phyloP scores from a whole-genome alignment of 2,113 vertebrate genomes.

The Rhabdornis inornatus region DNA sequence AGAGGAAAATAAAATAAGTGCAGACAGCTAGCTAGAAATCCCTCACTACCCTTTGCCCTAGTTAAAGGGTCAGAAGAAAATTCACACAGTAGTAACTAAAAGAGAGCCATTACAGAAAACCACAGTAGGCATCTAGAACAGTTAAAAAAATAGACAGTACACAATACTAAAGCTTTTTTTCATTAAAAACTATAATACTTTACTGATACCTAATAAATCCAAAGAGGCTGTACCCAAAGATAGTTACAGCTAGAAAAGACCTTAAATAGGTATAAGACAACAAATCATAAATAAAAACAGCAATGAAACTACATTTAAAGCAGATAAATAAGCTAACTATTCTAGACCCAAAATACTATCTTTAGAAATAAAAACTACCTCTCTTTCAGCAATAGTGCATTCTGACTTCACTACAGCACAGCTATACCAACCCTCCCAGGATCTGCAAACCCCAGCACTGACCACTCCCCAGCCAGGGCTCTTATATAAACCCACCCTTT shows the following conservation, averaged over 20 bases:
- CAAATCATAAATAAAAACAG: accelerated
- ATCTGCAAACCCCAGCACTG: not conserved
- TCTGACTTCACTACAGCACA: accelerated
- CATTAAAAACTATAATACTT: not conserved
- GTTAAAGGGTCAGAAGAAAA: not conserved
- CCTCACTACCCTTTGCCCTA: not conserved
- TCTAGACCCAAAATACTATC: accelerated
- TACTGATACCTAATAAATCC: not conserved
- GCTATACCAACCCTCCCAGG: accelerated
- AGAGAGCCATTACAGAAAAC: not conserved
- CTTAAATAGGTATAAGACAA: accelerated
- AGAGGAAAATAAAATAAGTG: not conserved
- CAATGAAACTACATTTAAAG: accelerated
- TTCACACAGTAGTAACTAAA: not conserved
- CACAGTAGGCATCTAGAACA: accelerated
- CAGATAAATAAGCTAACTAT: accelerated
- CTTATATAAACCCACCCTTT: not conserved
- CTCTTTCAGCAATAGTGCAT: accelerated
- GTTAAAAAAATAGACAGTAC: accelerated
- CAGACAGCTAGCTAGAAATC: not conserved
- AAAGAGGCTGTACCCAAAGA: accelerated
- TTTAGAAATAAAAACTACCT: accelerated
- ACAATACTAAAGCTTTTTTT: accelerated
- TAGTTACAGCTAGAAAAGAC: accelerated
- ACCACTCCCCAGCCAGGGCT: not conserved